Evolutionary conservation across 2,113 vertebrate genomes (phyloP), one percentile per base, ranked within the genome.

Genomic region (Phalacrocorax pelagicus): DNA sequence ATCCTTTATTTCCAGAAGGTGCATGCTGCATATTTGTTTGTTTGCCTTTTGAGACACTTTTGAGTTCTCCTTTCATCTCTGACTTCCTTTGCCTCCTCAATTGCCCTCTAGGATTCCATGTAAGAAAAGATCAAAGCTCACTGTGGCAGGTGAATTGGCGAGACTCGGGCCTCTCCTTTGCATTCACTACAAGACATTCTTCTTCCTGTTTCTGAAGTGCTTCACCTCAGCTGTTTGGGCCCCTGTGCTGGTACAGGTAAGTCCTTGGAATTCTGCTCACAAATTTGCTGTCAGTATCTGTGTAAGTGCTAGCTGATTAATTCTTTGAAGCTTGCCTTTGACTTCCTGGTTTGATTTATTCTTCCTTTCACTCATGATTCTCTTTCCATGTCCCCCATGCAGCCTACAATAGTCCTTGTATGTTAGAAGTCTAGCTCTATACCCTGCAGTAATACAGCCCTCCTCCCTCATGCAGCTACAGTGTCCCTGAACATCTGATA

Each of bases 201-300:
- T 99, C 97, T 98, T 97, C 83, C 97, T 99, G 51, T 95, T 96
- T 9, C 97, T 99, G 94, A 98, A 95, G 62, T 96, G 93, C 63
- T 90, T 87, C 10, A 92, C 95, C 15, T 97, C 92, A 34, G 55
- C 57, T 17, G 32, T 61, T 42, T 94, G 62, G 26, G 83, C 99
- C 4, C 97, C 98, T 57, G 96, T 99, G 34, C 96, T 99, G 46
- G 98, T 99, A 27, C 98, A 97, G 94, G 99, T 99, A 79, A 97
- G 96, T 88, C 66, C 59, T 77, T 81, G 70, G 34, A 78, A 84
- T 69, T 91, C 87, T 67, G 22, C 59, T 81, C 18, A 66, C 10
- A 49, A 62, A 55, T 46, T 82, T 49, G 20, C 34, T 2, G 0
- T 58, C 8, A 46, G 7, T 55, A 59, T 81, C 29, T 65, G 10